Conservation (phyloP, 2,113 vertebrate genomes). For the Plectropomus leopardus region DNA sequence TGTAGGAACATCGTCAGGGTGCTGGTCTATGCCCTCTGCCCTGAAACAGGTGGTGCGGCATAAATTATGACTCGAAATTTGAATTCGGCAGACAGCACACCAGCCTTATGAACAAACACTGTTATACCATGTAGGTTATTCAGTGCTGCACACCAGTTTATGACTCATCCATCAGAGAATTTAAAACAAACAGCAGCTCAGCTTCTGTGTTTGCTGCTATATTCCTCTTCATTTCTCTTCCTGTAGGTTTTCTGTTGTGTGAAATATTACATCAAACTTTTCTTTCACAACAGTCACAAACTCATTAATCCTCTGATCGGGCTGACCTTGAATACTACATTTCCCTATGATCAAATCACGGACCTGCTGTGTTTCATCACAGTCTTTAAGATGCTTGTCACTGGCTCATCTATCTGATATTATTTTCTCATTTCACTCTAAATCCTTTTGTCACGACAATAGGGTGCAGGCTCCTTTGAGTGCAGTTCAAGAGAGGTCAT, state of each 20-base stretch:
- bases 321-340: constrained; percentile 19
- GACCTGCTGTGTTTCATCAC: constrained; percentile 50
- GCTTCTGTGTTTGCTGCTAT: background rate
- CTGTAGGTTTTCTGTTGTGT: background rate
- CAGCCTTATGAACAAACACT: constrained; percentile 1
- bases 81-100: background rate
- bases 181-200: constrained; percentile 14
- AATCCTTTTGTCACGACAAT: constrained; percentile 58
- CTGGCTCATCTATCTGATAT: constrained; percentile 42
- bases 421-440: constrained; percentile 58
- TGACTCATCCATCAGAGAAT: constrained; percentile 25
- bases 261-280: constrained; percentile 11
- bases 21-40: background rate
- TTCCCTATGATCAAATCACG: constrained; percentile 29
- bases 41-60: constrained; percentile 1
- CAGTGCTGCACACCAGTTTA: background rate
- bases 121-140: background rate
- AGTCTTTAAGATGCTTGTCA: constrained; percentile 48
- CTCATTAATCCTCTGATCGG: background rate
- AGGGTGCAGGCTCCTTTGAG: constrained; percentile 29
- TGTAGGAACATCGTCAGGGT: background rate
- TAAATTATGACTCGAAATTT: background rate
- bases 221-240: background rate
- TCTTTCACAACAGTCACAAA: background rate
- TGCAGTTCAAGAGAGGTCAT: constrained; percentile 54